These are phyloP conservation scores for Hetaerina titia DNA, from an alignment of 2,888 invertebrate genomes.

Conservation along the genomic window DNA sequence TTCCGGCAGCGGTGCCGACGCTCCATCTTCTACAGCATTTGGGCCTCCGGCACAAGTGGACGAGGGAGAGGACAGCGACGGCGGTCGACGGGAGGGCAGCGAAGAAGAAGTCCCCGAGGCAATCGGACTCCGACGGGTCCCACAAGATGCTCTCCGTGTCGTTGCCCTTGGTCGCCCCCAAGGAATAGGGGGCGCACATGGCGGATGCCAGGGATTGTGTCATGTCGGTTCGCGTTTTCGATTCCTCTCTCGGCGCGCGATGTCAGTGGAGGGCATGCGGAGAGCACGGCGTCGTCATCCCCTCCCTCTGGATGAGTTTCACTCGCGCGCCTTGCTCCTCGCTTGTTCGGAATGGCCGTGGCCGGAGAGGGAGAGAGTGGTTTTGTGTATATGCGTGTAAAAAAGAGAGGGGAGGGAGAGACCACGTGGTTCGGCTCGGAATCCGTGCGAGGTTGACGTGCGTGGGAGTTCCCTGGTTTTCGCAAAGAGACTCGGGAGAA, in stretches of 20 bases:
- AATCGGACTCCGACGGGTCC: constrained; percentile 34
- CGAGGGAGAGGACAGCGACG: constrained; percentile 28
- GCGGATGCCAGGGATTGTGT: background rate
- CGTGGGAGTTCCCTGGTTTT: constrained; percentile 32
- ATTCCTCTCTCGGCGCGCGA: background rate
- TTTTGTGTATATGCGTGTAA: background rate
- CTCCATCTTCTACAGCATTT: background rate
- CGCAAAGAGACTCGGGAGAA: constrained; percentile 24
- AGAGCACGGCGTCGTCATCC: background rate
- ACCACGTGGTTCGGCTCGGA: constrained; percentile 40
- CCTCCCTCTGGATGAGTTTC: background rate
- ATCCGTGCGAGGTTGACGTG: constrained; percentile 41
- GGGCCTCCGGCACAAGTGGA: background rate
- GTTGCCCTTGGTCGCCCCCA: background rate
- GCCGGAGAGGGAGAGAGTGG: background rate
- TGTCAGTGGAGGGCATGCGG: background rate
- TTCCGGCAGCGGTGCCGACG: background rate
- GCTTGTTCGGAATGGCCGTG: background rate
- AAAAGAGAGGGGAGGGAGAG: background rate
- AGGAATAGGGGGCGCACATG: background rate
- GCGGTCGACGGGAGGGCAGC: constrained; percentile 20
- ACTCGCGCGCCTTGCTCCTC: background rate
- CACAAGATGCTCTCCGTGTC: constrained; percentile 3
- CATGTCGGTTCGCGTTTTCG: background rate
- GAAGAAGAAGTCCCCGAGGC: constrained; percentile 41